A percentile compares a stretch with the other conserved stretches of the same genome.
Conservation (phyloP, 2,113 vertebrate species). For the Malurus cyaneus region DNA sequence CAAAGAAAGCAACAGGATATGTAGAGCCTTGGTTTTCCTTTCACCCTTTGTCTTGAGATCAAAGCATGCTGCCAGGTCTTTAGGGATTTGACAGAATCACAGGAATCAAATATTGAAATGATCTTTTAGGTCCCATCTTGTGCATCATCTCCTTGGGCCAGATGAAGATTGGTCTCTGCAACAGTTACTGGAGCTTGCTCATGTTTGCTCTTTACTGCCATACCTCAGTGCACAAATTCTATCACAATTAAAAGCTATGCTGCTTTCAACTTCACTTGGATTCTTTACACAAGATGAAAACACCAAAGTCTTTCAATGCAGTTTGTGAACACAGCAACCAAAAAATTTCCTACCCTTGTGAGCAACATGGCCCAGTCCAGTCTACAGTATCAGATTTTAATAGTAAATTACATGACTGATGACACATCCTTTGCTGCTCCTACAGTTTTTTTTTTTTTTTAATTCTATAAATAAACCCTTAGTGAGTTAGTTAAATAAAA, state of each 20-base stretch:
- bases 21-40: not conserved
- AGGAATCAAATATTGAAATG: constrained; percentile 19
- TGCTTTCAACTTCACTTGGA: not conserved
- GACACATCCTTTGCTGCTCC: not conserved
- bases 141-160: not conserved
- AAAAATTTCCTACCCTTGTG: not conserved
- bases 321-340: not conserved
- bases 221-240: not conserved
- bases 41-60: constrained; percentile 40
- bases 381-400: not conserved
- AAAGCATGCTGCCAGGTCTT: constrained; percentile 7
- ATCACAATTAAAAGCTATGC: not conserved
- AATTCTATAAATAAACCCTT: not conserved
- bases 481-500: constrained; percentile 14
- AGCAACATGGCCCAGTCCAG: not conserved
- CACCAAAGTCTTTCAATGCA: not conserved
- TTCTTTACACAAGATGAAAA: not conserved
- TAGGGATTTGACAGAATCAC: constrained; percentile 11
- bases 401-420: not conserved
- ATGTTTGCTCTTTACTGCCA: not conserved
- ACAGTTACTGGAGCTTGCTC: not conserved
- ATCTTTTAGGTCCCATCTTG: not conserved
- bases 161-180: not conserved
- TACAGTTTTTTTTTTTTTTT: not conserved
- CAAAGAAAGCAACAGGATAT: not conserved